Percentiles rank a stretch among this genome's conserved stretches.
phyloP scores from a whole-genome alignment of 2,888 invertebrate species.

The Ariolimax columbianus region DNA sequence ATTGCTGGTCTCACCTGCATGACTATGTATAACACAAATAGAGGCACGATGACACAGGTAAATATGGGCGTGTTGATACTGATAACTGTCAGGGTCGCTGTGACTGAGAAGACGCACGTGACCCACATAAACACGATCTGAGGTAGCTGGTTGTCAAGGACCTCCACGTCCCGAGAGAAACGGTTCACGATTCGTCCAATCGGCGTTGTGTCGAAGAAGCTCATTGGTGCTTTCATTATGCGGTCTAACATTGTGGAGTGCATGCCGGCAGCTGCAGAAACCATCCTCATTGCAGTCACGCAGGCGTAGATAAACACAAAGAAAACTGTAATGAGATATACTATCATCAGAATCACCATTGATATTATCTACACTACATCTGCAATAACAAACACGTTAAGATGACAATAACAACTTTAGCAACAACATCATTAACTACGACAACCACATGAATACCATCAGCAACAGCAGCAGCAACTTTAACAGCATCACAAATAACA shows the following conservation, averaged over 20 bases:
- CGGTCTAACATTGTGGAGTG: constrained; percentile 58
- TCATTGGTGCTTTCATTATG: constrained; percentile 62
- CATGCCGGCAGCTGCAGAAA: constrained; percentile 59
- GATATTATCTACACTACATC: too few relatives aligned
- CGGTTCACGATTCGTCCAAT: constrained; percentile 76
- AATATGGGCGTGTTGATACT: constrained; percentile 72
- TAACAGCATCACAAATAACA: too few relatives aligned
- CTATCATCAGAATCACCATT: not conserved
- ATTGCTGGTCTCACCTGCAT: constrained; percentile 72
- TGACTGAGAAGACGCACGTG: constrained; percentile 60
- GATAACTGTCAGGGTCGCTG: constrained; percentile 74
- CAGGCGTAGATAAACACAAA: constrained; percentile 66
- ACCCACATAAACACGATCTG: constrained; percentile 58
- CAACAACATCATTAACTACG: too few relatives aligned
- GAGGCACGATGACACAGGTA: constrained; percentile 66
- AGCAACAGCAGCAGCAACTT: too few relatives aligned
- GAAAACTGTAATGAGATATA: constrained; percentile 60
- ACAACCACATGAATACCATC: too few relatives aligned
- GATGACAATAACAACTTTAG: too few relatives aligned
- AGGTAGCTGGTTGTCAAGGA: constrained; percentile 61
- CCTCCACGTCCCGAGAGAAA: constrained; percentile 61
- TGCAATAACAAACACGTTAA: too few relatives aligned
- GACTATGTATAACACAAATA: constrained; percentile 71
- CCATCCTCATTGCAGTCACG: constrained; percentile 62
- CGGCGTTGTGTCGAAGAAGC: constrained; percentile 76